Base-by-base conservation (phyloP, 2,797 vertebrate species). In the Borostomias antarcticus region DNA sequence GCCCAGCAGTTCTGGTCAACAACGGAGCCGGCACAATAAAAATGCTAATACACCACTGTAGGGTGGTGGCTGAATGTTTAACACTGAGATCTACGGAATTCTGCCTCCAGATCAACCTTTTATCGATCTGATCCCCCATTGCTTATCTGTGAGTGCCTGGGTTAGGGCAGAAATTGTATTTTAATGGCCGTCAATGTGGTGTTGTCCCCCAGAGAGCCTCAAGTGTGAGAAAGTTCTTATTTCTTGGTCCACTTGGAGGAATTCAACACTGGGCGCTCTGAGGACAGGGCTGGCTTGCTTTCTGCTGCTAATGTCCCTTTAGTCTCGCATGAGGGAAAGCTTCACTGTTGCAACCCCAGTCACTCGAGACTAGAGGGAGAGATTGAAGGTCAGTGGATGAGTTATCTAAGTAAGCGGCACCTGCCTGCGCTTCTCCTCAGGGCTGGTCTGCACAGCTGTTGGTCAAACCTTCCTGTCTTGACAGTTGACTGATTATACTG, bases 31-130 rank as follows among this genome's bases (percentile, higher is more conserved):
- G 43, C 52, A 79, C 79, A 85, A 85, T 85, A 69, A 66, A 78
- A 84, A 87, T 86, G 80, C 76, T 84, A 85, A 87, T 82, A 72
- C 79, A 58, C 64, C 71, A 62, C 76, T 78, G 75, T 60, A 61
- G 77, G 61, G 58, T 65, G 58, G 72, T 62, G 73, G 74, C 37
- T 35, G 76, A 72, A 83, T 64, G 76, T 81, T 76, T 72, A 66
- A 77, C 43, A 7, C 66, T 62, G 79, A 78, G 79, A 82, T 74
- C 74, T 65, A 82, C 73, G 74, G 77, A 80, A 78, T 82, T 64
- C 47, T 17, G 29, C 71, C 33, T 76, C 43, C 5, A 68, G 70
- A 81, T 72, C 48, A 23, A 4, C 67, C 73, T 40, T 68, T 67
- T 62, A 60, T 45, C 61, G 76, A 82, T 84, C 74, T 68, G 76